These are phyloP conservation scores for Lymantria monacha DNA, from an alignment of 2,888 invertebrate species.

Conservation along the genomic window DNA sequence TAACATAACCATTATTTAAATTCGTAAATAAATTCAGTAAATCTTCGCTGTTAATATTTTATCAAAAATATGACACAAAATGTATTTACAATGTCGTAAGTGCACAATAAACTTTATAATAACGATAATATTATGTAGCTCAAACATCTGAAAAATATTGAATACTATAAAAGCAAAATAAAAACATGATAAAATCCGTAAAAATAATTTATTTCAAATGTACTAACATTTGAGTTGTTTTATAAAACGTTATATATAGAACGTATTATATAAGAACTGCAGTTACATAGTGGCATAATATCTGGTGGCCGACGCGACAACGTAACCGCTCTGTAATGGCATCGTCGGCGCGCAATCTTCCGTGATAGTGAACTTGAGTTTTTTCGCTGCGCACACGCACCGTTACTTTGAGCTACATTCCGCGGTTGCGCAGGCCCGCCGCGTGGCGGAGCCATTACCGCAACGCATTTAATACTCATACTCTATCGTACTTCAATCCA, in stretches of 20 bases:
- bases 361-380: constrained; percentile 81
- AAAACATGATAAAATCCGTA: neutral
- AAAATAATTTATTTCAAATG: neutral
- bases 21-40: too few species aligned
- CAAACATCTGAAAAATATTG: neutral
- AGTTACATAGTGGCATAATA: constrained; percentile 54
- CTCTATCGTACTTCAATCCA: constrained; percentile 33
- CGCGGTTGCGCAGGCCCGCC: constrained; percentile 61
- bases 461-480: constrained; percentile 34
- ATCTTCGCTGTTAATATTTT: too few species aligned
- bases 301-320: constrained; percentile 52
- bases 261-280: constrained; percentile 53
- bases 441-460: constrained; percentile 60
- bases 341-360: constrained; percentile 64
- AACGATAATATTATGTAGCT: too few species aligned
- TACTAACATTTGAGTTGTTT: neutral
- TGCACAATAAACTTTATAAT: too few species aligned
- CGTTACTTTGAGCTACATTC: constrained; percentile 80
- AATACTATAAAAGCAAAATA: neutral
- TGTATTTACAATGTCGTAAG: too few species aligned
- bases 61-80: too few species aligned
- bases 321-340: constrained; percentile 73
- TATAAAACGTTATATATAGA: constrained; percentile 17
- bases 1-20: too few species aligned
- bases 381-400: constrained; percentile 71